Evolutionary conservation across 2,113 vertebrate species (phyloP).

Genomic region (Haplochromis vanheusdeni): DNA sequence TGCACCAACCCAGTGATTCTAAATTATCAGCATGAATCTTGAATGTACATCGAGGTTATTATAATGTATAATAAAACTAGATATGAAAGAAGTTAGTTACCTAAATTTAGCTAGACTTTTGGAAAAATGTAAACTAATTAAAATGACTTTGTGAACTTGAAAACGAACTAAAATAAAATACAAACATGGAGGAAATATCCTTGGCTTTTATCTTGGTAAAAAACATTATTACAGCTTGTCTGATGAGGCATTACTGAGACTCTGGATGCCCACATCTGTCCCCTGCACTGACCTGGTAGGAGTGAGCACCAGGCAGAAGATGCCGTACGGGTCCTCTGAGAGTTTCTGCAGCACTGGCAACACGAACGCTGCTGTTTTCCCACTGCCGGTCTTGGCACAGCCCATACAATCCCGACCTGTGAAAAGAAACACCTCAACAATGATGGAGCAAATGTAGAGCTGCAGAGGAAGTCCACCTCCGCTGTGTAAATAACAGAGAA

Average conservation of each 20-base stretch:
- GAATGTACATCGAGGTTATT: not conserved
- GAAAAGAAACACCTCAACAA: not conserved
- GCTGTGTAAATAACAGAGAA: not conserved
- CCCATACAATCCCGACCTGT: constrained; percentile 90
- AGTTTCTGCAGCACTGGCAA: constrained; percentile 90
- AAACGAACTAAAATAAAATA: not conserved
- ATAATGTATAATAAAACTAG: not conserved
- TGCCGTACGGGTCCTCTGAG: constrained; percentile 90
- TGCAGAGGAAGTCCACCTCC: not conserved
- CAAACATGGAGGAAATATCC: not conserved
- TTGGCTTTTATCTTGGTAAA: not conserved
- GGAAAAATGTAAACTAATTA: not conserved
- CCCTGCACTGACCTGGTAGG: constrained; percentile 80
- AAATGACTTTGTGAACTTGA: not conserved
- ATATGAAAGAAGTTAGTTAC: not conserved
- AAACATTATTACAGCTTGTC: not conserved
- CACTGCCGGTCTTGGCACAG: constrained; percentile 93
- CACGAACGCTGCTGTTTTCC: constrained; percentile 92
- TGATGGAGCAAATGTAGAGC: not conserved
- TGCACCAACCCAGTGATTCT: not conserved
- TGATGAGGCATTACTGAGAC: not conserved
- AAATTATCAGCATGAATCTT: not conserved
- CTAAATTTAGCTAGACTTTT: not conserved
- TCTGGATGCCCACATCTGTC: not conserved
- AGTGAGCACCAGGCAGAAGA: constrained; percentile 90